Percentiles rank a stretch among this genome's conserved stretches.
These are phyloP conservation scores for Apeltes quadracus DNA, from an alignment of 2,113 vertebrate species.

Conservation along the genomic window DNA sequence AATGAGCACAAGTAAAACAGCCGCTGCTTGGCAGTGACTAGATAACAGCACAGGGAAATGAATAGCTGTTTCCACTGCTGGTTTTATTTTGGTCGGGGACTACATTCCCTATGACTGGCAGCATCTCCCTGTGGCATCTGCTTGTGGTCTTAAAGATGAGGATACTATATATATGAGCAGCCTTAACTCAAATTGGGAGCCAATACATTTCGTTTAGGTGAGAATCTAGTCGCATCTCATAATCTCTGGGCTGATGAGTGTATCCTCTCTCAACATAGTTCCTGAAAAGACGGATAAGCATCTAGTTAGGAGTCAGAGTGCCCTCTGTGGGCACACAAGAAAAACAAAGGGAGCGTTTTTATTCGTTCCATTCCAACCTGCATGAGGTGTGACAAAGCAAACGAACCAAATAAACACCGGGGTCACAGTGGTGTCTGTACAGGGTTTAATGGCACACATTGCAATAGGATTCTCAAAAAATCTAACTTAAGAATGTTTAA, in stretches of 20 bases:
- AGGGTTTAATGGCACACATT: constrained; percentile 72
- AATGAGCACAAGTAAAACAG: constrained; percentile 59
- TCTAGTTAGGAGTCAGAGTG: constrained; percentile 65
- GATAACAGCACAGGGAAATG: constrained; percentile 47
- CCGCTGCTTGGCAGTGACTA: constrained; percentile 31
- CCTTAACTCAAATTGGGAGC: constrained; percentile 11
- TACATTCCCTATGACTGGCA: constrained; percentile 7
- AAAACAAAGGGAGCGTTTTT: constrained; percentile 13
- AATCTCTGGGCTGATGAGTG: constrained; percentile 25
- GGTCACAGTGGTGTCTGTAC: constrained; percentile 43
- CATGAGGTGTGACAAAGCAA: constrained; percentile 6
- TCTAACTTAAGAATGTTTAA: constrained; percentile 41
- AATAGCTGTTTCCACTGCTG: constrained; percentile 44
- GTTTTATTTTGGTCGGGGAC: constrained; percentile 34
- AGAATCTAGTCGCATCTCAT: constrained; percentile 25
- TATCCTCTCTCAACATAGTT: constrained; percentile 19
- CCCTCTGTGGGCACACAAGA: constrained; percentile 66
- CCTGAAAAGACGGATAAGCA: constrained; percentile 14
- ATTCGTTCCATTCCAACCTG: neutral
- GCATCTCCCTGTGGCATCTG: constrained; percentile 18
- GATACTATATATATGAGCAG: constrained; percentile 7
- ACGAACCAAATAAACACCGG: constrained; percentile 5
- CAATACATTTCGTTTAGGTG: constrained; percentile 1
- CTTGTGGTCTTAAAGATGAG: constrained; percentile 15
- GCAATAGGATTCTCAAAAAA: constrained; percentile 38